Evolutionary conservation across 2,888 invertebrate genomes (phyloP), one percentile per base, ranked within the genome.

Genomic region (Habrosyne pyritoides): DNA sequence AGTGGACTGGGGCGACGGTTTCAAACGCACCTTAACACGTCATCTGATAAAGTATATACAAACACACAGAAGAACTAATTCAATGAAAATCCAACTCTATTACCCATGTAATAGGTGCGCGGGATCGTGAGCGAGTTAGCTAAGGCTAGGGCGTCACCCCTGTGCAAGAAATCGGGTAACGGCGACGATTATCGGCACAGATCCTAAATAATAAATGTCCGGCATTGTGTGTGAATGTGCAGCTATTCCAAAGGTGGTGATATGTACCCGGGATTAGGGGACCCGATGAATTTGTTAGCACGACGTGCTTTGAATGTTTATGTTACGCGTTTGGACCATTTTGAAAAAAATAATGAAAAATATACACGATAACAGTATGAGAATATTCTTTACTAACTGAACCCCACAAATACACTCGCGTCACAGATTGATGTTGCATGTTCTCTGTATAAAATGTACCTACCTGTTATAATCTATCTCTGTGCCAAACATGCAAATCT

Each of bases 181-280:
- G 73, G 69, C 75, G 62, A 69, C 77, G 83, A 86, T 87, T 81
- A 87, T 85, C 83, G 80, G 69, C 67, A 60, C 73, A 75, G 83
- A 83, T 81, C 79, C 78, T 84, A 78, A 86, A 85, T 87, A 86
- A 87, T 86, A 82, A 82, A 87, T 83, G 83, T 71, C 64, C 59
- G 64, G 67, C 65, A 70, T 72, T 75, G 71, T 77, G 72, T 59
- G 70, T 63, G 69, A 67, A 60, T 66, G 71, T 69, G 63, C 59
- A 55, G 61, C 59, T 63, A 62, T 66, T 63, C 57, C 55, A 53
- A 59, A 65, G 66, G 69, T 66, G 70, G 55, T 63, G 66, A 61
- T 53, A 53, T 8, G 28, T 28, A 10, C 10, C 18, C 51, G 18
- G 26, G 22, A 18, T 36, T 24, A 56, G 63, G 64, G 65, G 60